Conservation (phyloP, 2,797 vertebrate genomes). For the Pelochelys cantorii region DNA sequence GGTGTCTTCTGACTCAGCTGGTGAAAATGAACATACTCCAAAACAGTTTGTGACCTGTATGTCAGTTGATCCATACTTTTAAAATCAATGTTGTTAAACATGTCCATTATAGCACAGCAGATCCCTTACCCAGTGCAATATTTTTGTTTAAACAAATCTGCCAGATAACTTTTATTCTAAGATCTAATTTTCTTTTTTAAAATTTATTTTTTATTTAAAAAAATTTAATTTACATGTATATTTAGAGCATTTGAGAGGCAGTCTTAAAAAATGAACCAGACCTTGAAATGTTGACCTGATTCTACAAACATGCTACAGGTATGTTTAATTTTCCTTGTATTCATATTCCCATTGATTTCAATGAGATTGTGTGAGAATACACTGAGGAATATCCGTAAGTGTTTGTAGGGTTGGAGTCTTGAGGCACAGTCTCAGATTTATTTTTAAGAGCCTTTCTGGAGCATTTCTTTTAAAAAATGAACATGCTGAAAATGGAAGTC, state of each 20-base stretch:
- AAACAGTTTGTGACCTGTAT: not conserved
- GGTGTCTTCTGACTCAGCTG: no score
- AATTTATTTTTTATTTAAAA: not conserved
- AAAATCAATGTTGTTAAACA: not conserved
- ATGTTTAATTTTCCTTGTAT: slow-evolving; percentile 19
- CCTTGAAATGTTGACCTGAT: not conserved
- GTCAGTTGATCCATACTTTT: not conserved
- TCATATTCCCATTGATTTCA: slow-evolving; percentile 12
- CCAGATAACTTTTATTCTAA: not conserved
- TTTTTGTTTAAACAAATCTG: not conserved
- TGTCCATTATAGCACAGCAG: not conserved
- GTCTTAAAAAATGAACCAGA: not conserved
- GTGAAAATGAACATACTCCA: not conserved
- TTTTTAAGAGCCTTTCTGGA: slow-evolving; percentile 30
- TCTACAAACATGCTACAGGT: not conserved
- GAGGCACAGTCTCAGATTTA: not conserved
- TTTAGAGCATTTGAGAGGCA: not conserved
- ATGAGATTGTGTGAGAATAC: not conserved
- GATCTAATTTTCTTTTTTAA: not conserved
- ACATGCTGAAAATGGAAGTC: slow-evolving; percentile 21
- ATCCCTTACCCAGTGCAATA: not conserved
- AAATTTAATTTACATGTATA: not conserved
- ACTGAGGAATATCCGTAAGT: not conserved
- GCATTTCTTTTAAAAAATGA: not conserved
- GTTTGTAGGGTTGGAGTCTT: not conserved